Percentiles rank a stretch among this genome's conserved stretches.
Evolutionary conservation across 2,113 vertebrate species (phyloP).

Genomic region (Dipodomys spectabilis): DNA sequence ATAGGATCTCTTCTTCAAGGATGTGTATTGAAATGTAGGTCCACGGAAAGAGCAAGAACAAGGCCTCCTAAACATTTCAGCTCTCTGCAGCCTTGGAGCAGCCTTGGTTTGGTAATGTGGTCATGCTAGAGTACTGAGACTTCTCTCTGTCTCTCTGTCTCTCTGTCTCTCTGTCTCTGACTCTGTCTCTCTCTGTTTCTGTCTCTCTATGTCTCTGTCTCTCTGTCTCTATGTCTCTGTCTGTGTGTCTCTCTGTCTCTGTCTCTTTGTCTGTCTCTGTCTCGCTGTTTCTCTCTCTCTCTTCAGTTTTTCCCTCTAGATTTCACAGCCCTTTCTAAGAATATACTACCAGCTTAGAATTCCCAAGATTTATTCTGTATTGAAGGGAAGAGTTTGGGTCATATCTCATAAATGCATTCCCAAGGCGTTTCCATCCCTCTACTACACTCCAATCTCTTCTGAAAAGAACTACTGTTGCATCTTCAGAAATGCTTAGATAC

Average conservation of each 20-base stretch:
- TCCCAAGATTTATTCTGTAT: conserved; percentile 29
- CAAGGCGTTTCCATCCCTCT: not conserved
- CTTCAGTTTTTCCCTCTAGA: not conserved
- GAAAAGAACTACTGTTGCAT: not conserved
- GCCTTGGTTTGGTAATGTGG: not conserved
- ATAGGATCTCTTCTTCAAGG: not conserved
- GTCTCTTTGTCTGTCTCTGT: too few relatives aligned
- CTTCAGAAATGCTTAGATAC: not conserved
- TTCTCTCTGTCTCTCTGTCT: too few relatives aligned
- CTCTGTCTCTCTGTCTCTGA: too few relatives aligned
- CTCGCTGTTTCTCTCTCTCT: too few relatives aligned
- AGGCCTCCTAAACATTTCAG: not conserved
- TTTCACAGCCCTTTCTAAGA: not conserved
- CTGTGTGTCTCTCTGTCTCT: too few relatives aligned
- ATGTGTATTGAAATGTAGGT: not conserved
- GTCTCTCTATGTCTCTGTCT: too few relatives aligned
- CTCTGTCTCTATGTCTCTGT: too few relatives aligned
- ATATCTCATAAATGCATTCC: not conserved
- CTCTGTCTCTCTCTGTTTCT: too few relatives aligned
- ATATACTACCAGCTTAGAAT: not conserved
- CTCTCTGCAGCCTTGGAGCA: not conserved
- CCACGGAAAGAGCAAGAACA: not conserved
- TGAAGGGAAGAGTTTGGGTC: not conserved
- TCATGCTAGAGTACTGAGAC: not conserved
- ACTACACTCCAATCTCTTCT: not conserved